Evolutionary conservation across 2,888 invertebrate genomes (phyloP).

Genomic region (Muscina levida): DNA sequence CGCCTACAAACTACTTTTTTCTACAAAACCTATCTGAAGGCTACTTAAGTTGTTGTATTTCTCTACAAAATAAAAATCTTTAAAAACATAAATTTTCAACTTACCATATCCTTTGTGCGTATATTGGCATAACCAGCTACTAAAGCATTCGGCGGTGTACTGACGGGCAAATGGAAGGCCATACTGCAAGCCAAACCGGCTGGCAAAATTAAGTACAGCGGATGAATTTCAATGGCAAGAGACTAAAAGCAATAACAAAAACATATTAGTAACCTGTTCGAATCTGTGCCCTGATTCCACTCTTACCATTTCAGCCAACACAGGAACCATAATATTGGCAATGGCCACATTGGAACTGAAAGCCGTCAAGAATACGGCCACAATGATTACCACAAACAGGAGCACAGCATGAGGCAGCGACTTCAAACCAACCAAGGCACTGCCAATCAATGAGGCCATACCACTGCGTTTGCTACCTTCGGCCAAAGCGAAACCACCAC

Average conservation of each 20-base stretch:
- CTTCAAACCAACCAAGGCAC: constrained; percentile 84
- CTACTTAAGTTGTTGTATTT: no score
- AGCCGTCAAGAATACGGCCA: constrained; percentile 91
- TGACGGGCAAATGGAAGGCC: constrained; percentile 96
- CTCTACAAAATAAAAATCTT: no score
- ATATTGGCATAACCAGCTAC: constrained; percentile 92
- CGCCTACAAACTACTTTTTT: no score
- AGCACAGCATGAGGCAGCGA: constrained; percentile 84
- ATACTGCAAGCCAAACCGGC: constrained; percentile 94
- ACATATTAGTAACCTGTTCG: constrained; percentile 3
- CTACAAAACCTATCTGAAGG: no score
- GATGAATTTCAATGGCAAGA: constrained; percentile 87
- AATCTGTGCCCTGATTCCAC: constrained; percentile 6
- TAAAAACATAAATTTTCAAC: constrained; percentile 38
- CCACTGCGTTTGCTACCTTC: constrained; percentile 90
- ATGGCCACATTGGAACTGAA: constrained; percentile 95
- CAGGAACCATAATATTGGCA: constrained; percentile 92
- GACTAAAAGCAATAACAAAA: constrained; percentile 81
- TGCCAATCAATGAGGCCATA: constrained; percentile 88
- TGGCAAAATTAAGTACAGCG: constrained; percentile 93
- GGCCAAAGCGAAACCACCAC: constrained; percentile 95
- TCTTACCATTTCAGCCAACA: constrained; percentile 88
- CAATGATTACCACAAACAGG: constrained; percentile 87
- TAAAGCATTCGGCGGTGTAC: constrained; percentile 97
- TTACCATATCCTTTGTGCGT: constrained; percentile 88